These are phyloP conservation scores for Stichopus horrens DNA, from an alignment of 53 echinoderm and acorn worm genomes.

Conservation along the genomic window DNA sequence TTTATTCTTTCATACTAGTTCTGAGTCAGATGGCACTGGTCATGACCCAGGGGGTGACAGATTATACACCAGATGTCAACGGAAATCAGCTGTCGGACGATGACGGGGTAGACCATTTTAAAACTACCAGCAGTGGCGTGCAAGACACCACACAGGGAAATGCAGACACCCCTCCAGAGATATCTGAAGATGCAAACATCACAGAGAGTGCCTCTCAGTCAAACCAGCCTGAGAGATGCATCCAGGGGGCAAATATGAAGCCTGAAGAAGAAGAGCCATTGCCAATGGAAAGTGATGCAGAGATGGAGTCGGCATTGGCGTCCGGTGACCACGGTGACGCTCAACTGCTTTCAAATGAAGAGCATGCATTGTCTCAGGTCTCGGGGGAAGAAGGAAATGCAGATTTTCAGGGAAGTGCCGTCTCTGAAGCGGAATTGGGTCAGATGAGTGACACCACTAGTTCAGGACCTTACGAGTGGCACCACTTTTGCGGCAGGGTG, in stretches of 20 bases:
- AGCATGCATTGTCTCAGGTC: no score
- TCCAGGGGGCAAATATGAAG: not conserved
- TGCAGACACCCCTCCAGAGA: not conserved
- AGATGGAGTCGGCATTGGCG: no score
- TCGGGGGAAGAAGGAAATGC: no score
- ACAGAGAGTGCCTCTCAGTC: not conserved
- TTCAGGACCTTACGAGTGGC: constrained; percentile 58
- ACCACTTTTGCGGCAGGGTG: constrained; percentile 66
- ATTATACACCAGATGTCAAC: not conserved
- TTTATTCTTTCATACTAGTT: not conserved
- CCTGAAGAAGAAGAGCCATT: no score
- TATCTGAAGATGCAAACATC: not conserved
- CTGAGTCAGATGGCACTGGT: constrained; percentile 3
- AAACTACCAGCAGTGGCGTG: not conserved
- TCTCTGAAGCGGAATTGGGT: not conserved
- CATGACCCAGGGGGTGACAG: constrained; percentile 6
- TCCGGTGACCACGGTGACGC: no score
- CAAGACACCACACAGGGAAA: not conserved
- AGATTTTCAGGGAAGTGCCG: no score
- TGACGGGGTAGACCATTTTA: not conserved
- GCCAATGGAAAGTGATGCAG: no score
- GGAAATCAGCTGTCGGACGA: not conserved
- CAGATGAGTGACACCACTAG: not conserved
- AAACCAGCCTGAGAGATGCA: not conserved
- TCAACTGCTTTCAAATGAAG: no score